Base-by-base conservation (phyloP, 2,888 invertebrate species). In the Serrognathus titanus region DNA sequence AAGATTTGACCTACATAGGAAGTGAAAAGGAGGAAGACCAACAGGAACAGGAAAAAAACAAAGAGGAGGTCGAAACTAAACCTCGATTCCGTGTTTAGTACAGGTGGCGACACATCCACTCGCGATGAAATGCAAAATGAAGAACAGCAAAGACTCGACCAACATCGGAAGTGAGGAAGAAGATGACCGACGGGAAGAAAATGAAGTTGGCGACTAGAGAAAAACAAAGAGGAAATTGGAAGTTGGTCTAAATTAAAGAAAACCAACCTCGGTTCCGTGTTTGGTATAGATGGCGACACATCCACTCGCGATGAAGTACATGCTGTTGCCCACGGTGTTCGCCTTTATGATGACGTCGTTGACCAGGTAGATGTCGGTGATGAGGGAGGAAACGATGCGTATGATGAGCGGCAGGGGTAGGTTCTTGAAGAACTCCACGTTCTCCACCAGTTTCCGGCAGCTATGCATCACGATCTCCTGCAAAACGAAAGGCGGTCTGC, bases 261-360 rank as follows among this genome's bases (percentile, higher is more conserved):
- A 46, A 12, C 1, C 10, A 7, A 75, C 76, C 69, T 78, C 77
- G 68, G 71, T 71, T 36, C 82, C 82, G 0, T 77, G 75, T 48
- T 70, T 67, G 1, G 81, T 80, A 60, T 80, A 82, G 52, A 82
- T 77, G 0, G 82, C 82, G 1, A 83, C 83, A 0, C 82, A 81
- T 3, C 84, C 84, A 11, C 74, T 78, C 1, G 80, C 80, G 55
- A 84, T 83, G 63, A 83, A 83, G 64, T 81, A 83, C 83, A 84
- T 83, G 51, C 79, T 79, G 55, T 81, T 75, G 0, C 82, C 83
- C 1, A 74, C 66, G 5, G 80, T 79, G 59, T 80, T 78, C 1
- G 78, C 80, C 56, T 78, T 74, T 0, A 83, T 75, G 39, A 84
- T 82, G 1, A 83, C 75, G 62, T 83, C 83, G 58, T 83, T 81